Conservation (phyloP, 2,797 vertebrate species). For the Pelodytes ibericus region DNA sequence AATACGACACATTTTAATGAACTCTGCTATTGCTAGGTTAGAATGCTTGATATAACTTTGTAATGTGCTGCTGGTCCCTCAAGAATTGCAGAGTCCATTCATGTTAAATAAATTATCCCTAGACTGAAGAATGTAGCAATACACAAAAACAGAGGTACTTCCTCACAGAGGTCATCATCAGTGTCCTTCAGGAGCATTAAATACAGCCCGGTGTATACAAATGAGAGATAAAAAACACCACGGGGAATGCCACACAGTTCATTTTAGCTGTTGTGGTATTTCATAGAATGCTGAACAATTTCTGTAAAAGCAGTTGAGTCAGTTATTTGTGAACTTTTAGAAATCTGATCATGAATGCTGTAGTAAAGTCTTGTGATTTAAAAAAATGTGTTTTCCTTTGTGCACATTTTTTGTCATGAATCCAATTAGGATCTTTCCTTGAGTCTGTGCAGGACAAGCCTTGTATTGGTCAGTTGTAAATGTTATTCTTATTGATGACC, state of each 20-base stretch:
- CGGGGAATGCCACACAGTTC: constrained; percentile 38
- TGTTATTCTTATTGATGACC: no score
- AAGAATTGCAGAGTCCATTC: constrained; percentile 19
- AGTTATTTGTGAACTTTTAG: constrained; percentile 22
- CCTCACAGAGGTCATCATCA: constrained; percentile 39
- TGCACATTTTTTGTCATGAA: no score
- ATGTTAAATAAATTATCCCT: constrained; percentile 43
- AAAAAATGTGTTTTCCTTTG: no score
- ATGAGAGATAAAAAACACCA: constrained; percentile 47
- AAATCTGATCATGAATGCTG: no score
- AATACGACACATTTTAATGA: constrained; percentile 23
- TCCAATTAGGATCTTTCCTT: no score
- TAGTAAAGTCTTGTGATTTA: no score
- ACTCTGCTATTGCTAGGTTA: constrained; percentile 1
- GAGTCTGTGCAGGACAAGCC: no score
- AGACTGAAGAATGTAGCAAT: constrained; percentile 28
- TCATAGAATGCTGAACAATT: constrained; percentile 24
- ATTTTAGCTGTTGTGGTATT: constrained; percentile 33
- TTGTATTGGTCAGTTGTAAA: no score
- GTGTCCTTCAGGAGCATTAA: constrained; percentile 51
- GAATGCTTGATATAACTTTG: constrained; percentile 1
- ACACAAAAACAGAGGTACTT: constrained; percentile 32
- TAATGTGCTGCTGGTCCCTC: neutral
- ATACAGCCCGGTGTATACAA: constrained; percentile 45
- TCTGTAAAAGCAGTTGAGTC: constrained; percentile 36